phyloP scores from a whole-genome alignment of 2,888 invertebrate genomes.

The Phymatocera aterrima region DNA sequence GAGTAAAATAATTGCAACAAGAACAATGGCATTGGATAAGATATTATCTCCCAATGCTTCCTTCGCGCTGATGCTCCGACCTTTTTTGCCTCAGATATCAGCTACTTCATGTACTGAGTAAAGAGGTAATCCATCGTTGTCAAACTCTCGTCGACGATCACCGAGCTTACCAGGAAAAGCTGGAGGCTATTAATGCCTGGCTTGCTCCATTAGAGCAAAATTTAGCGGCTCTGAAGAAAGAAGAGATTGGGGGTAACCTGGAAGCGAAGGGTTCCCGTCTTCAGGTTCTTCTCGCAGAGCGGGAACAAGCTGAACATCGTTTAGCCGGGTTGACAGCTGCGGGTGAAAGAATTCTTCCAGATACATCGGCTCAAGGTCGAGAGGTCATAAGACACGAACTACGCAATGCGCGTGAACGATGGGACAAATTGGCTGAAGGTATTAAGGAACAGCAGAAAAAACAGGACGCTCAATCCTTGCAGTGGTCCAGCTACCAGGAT shows the following conservation, averaged over 20 bases:
- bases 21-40: not conserved
- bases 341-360: constrained; percentile 93
- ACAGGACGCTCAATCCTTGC: constrained; percentile 88
- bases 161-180: constrained; percentile 84
- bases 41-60: constrained; percentile 11
- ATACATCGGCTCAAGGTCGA: constrained; percentile 93
- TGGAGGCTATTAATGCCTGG: constrained; percentile 87
- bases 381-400: constrained; percentile 92
- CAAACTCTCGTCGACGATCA: constrained; percentile 90
- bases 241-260: constrained; percentile 77
- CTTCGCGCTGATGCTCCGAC: not conserved
- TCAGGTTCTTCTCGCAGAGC: constrained; percentile 85
- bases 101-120: constrained; percentile 86
- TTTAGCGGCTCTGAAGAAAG: constrained; percentile 81
- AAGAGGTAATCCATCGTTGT: constrained; percentile 91
- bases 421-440: constrained; percentile 91
- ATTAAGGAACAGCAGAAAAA: constrained; percentile 90
- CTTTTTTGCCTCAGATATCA: constrained; percentile 79
- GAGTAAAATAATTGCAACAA: constrained; percentile 24
- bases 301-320: constrained; percentile 89
- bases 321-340: constrained; percentile 84
- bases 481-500: constrained; percentile 91
- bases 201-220: constrained; percentile 85
- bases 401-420: constrained; percentile 87
- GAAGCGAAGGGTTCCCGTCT: constrained; percentile 83